Percentiles rank a stretch among this genome's conserved stretches.
phyloP scores from a whole-genome alignment of 2,888 invertebrate species.

The Peribatodes rhomboidaria region DNA sequence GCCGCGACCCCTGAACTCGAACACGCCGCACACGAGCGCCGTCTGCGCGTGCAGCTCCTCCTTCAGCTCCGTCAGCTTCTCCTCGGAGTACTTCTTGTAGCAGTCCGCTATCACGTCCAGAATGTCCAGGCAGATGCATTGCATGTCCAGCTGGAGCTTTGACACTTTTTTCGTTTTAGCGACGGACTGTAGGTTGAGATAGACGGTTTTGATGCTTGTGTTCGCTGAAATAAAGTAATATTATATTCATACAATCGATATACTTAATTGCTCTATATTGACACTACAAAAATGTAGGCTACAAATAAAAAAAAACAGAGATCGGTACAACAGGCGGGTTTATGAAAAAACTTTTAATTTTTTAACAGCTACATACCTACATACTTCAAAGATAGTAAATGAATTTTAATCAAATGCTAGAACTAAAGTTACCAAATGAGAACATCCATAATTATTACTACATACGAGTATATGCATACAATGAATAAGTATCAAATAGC shows the following conservation, averaged over 20 bases:
- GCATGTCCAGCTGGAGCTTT: constrained; percentile 64
- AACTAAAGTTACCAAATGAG: no score
- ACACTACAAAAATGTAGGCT: no score
- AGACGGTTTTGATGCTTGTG: constrained; percentile 40
- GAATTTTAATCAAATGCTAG: no score
- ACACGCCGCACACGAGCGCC: constrained; percentile 54
- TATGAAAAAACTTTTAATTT: no score
- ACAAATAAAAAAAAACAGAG: background rate
- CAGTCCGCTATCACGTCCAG: constrained; percentile 63
- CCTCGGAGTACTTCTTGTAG: constrained; percentile 52
- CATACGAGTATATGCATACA: no score
- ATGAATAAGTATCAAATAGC: no score
- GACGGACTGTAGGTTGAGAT: constrained; percentile 37
- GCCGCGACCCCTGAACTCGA: constrained; percentile 49
- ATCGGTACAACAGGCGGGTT: no score
- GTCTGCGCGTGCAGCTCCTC: constrained; percentile 53
- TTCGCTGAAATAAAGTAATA: constrained; percentile 50
- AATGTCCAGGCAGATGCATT: constrained; percentile 59
- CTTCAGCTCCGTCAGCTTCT: constrained; percentile 43
- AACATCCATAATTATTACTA: no score
- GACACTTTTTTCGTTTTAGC: constrained; percentile 52
- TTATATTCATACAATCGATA: no score
- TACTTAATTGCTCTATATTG: no score
- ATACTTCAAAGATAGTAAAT: no score
- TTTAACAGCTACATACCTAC: no score